These are phyloP conservation scores for Serinus canaria DNA, from an alignment of 2,113 vertebrate species.

Conservation along the genomic window DNA sequence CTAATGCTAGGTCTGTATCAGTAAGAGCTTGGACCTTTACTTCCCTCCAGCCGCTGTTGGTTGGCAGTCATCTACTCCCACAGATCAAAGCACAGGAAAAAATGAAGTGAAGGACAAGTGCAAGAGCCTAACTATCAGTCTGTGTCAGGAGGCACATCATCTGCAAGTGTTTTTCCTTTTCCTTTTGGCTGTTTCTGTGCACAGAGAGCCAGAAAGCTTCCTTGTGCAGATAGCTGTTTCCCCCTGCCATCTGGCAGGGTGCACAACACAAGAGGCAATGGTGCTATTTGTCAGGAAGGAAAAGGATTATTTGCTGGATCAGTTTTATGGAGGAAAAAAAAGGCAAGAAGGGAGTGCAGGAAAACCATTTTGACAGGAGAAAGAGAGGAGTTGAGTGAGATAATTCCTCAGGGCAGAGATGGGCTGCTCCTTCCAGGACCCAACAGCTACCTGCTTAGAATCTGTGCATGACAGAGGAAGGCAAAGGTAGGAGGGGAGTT, in stretches of 20 bases:
- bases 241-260: conserved; percentile 47
- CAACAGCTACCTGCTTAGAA: not conserved
- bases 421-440: not conserved
- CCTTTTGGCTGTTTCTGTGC: not conserved
- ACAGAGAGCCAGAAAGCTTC: not conserved
- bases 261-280: conserved; percentile 16
- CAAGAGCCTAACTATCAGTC: not conserved
- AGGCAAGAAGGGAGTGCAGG: not conserved
- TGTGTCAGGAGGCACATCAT: not conserved
- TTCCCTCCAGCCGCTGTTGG: not conserved
- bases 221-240: conserved; percentile 17
- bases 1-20: not conserved
- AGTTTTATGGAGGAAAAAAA: not conserved
- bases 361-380: not conserved
- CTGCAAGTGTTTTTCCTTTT: conserved; percentile 18
- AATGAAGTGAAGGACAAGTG: not conserved
- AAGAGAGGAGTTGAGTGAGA: not conserved
- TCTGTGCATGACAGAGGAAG: not conserved
- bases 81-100: not conserved
- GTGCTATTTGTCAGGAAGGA: conserved; percentile 32
- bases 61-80: not conserved
- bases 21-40: not conserved
- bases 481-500: not conserved
- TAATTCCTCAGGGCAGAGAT: not conserved
- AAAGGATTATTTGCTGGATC: conserved; percentile 28